Conservation (phyloP, 2,113 vertebrate species). For the Propithecus coquereli region DNA sequence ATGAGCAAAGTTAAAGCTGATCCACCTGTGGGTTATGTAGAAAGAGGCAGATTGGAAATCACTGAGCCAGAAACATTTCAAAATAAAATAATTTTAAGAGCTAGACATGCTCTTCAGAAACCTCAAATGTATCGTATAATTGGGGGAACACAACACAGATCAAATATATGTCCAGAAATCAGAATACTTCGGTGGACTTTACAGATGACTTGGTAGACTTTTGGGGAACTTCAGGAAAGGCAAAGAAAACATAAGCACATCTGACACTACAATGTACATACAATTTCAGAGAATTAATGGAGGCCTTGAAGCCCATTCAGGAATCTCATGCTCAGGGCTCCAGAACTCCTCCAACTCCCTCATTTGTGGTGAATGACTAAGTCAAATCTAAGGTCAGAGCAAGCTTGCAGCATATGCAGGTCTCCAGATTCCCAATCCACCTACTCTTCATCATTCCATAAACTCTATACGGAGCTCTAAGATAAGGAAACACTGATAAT, state of each 20-base stretch:
- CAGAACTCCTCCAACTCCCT: not conserved
- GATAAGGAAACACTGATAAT: not conserved
- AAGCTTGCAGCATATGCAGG: not conserved
- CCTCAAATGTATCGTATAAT: not conserved
- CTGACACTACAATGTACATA: not conserved
- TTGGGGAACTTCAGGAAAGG: not conserved
- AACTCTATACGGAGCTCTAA: not conserved
- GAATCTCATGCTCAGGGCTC: not conserved
- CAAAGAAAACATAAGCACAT: not conserved
- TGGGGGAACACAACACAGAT: not conserved
- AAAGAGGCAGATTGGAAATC: not conserved
- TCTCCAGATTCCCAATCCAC: not conserved
- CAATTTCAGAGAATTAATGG: not conserved
- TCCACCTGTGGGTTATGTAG: not conserved
- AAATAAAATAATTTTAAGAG: constrained; percentile 11
- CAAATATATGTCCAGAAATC: not conserved
- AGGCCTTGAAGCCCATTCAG: not conserved
- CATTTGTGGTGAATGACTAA: not conserved
- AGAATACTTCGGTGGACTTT: not conserved
- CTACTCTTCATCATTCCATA: not conserved
- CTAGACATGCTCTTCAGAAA: not conserved
- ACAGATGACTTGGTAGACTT: not conserved
- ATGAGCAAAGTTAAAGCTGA: not conserved
- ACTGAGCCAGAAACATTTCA: not conserved
- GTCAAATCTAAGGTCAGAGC: not conserved